Evolutionary conservation across 2,888 invertebrate species (phyloP).

Genomic region (Craniophora ligustri): DNA sequence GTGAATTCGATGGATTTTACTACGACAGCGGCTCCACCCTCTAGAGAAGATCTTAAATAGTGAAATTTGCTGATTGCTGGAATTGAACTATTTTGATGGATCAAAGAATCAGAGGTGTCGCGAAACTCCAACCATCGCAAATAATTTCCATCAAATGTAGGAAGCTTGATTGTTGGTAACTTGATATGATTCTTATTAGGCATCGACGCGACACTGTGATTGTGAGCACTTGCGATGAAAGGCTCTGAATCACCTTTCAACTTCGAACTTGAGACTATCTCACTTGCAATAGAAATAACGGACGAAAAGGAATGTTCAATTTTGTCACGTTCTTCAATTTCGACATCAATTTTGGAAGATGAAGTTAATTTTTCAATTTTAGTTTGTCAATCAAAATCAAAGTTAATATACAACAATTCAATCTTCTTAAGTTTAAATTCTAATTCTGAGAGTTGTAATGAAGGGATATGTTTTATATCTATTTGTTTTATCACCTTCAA

Average conservation of each 20-base stretch:
- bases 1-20: background rate
- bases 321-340: background rate
- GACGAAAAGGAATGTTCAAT: background rate
- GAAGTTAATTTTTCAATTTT: too few species aligned
- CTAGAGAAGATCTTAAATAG: background rate
- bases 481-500: too few species aligned
- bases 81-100: background rate
- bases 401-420: too few species aligned
- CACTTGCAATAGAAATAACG: background rate
- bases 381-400: too few species aligned
- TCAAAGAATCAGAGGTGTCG: background rate
- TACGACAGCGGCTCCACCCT: background rate
- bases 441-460: too few species aligned
- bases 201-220: background rate
- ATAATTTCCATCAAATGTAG: background rate
- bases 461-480: too few species aligned
- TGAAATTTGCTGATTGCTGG: background rate
- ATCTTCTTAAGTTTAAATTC: too few species aligned
- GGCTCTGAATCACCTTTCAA: background rate
- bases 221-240: background rate
- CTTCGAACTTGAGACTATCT: background rate
- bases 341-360: background rate
- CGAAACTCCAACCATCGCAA: background rate
- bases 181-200: background rate
- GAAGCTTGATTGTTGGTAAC: background rate